These are phyloP conservation scores for Timandra comae DNA, from an alignment of 2,888 invertebrate species.

Conservation along the genomic window DNA sequence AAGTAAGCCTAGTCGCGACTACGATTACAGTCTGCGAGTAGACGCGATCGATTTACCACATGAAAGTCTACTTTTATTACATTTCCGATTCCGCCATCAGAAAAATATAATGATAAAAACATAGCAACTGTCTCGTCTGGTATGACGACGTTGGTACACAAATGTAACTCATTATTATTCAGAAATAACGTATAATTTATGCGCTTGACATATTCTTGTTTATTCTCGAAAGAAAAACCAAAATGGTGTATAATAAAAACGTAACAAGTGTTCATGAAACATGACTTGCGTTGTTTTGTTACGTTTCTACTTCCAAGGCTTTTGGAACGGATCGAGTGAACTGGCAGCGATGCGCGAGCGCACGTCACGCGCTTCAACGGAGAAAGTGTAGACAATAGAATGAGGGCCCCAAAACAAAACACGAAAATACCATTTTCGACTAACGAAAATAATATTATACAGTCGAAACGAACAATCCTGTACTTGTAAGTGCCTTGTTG, in stretches of 20 bases:
- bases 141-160: too few relatives aligned
- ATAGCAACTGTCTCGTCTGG: too few relatives aligned
- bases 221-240: slow-evolving; percentile 16
- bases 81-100: too few relatives aligned
- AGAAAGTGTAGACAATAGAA: slow-evolving; percentile 59
- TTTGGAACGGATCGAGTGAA: slow-evolving; percentile 13
- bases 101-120: too few relatives aligned
- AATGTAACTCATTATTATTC: too few relatives aligned
- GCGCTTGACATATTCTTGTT: slow-evolving; percentile 4
- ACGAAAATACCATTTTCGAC: slow-evolving; percentile 34
- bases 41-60: slow-evolving; percentile 4
- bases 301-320: slow-evolving; percentile 17
- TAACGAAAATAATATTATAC: too few relatives aligned
- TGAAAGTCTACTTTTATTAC: not conserved
- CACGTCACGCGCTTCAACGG: slow-evolving; percentile 38
- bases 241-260: slow-evolving; percentile 14
- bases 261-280: slow-evolving; percentile 13
- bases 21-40: slow-evolving; percentile 19
- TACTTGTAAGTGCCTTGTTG: too few relatives aligned
- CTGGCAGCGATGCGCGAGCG: slow-evolving; percentile 23
- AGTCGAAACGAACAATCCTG: too few relatives aligned
- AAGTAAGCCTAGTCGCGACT: slow-evolving; percentile 23
- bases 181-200: not conserved
- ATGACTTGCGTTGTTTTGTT: slow-evolving; percentile 17
- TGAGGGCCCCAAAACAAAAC: slow-evolving; percentile 37